Percentiles rank a stretch among this genome's conserved stretches.
phyloP scores from a whole-genome alignment of 2,888 invertebrate genomes.

The Hemaris fuciformis region DNA sequence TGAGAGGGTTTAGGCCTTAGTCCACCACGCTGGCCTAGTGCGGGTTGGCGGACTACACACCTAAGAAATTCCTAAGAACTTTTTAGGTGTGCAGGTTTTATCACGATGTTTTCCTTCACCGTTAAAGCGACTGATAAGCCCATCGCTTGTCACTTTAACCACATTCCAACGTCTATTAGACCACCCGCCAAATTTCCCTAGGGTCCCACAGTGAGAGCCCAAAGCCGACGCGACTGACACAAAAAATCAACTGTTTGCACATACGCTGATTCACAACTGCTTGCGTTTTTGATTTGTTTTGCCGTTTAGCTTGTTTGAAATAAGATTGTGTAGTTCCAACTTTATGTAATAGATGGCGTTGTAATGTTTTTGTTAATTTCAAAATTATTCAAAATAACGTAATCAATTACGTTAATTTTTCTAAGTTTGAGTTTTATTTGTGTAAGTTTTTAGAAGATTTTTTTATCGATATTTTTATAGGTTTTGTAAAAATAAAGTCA shows the following conservation, averaged over 20 bases:
- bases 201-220: conserved; percentile 31
- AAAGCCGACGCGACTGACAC: conserved; percentile 27
- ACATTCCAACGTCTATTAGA: conserved; percentile 37
- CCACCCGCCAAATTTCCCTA: conserved; percentile 50
- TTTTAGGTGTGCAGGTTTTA: too few relatives aligned
- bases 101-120: too few relatives aligned
- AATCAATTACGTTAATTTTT: too few relatives aligned
- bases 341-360: background rate
- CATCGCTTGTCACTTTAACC: conserved; percentile 25
- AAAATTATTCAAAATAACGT: background rate
- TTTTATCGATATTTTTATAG: too few relatives aligned
- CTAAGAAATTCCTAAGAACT: too few relatives aligned
- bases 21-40: too few relatives aligned
- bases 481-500: too few relatives aligned
- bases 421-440: too few relatives aligned
- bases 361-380: background rate
- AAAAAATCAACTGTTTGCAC: conserved; percentile 39
- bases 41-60: too few relatives aligned
- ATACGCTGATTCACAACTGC: conserved; percentile 24
- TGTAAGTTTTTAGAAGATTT: too few relatives aligned
- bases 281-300: background rate
- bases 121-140: too few relatives aligned
- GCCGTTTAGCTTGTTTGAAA: background rate
- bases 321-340: background rate
- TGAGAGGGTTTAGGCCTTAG: too few relatives aligned